Conservation (phyloP, 2,113 vertebrate species). For the Urocynchramus pylzowi region DNA sequence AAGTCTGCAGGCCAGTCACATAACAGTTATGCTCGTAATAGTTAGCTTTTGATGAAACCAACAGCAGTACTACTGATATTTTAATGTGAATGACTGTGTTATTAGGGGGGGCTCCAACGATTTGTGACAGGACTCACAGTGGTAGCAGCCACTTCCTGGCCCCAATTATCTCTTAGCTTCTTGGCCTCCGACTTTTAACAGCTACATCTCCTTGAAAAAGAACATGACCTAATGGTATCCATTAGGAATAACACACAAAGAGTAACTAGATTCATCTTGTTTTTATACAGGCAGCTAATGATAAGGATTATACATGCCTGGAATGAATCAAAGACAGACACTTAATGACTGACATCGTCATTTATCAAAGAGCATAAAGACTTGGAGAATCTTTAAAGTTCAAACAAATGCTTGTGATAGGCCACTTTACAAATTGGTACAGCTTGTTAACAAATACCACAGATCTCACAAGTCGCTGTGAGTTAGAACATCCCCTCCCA, state of each 20-base stretch:
- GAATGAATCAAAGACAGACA: not conserved
- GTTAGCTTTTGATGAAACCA: not conserved
- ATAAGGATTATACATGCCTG: not conserved
- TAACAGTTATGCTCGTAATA: fast-evolving
- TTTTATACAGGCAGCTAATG: not conserved
- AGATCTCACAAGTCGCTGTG: not conserved
- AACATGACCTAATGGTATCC: not conserved
- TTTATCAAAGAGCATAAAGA: not conserved
- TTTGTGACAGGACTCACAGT: not conserved
- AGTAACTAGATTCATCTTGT: not conserved
- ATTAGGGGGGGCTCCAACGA: fast-evolving
- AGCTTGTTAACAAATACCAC: not conserved
- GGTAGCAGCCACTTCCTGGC: not conserved
- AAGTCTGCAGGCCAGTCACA: not conserved
- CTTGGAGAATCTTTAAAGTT: not conserved
- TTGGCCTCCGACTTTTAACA: not conserved
- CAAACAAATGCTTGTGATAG: not conserved
- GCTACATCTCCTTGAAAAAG: not conserved
- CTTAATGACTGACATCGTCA: not conserved
- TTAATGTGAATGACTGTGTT: not conserved
- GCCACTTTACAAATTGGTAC: not conserved
- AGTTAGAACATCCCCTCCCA: not conserved
- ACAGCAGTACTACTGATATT: not conserved
- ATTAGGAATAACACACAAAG: not conserved
- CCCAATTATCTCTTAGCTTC: not conserved